Evolutionary conservation across 2,888 invertebrate genomes (phyloP), one percentile per base, ranked within the genome.

Genomic region (Catocala sponsa): DNA sequence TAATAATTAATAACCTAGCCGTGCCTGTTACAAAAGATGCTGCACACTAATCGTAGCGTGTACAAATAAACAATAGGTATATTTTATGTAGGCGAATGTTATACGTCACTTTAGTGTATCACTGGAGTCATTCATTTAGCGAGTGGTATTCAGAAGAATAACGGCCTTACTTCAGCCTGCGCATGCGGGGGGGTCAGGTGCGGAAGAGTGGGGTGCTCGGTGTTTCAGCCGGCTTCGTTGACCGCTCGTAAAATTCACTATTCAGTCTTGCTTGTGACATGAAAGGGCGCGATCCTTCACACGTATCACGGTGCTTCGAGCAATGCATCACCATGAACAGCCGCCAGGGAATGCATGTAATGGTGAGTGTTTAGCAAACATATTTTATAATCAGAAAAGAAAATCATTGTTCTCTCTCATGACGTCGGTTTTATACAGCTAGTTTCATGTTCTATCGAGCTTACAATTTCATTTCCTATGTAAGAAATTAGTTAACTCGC

Each of bases 301-400:
- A 90, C 91, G 89, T 90, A 91, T 86, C 90, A 94, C 95, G 95
- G 95, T 95, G 94, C 95, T 95, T 94, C 95, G 95, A 96, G 96
- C 95, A 95, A 96, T 96, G 96, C 95, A 96, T 96, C 95, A 95
- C 88, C 94, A 96, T 96, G 96, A 95, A 95, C 95, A 95, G 92
- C 94, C 95, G 91, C 94, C 92, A 95, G 92, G 95, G 91, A 94
- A 93, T 89, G 93, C 92, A 92, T 93, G 93, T 87, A 94, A 94
- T 84, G 95, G 95, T 94, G 70, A 90, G 94, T 92, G 53, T 64
- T 65, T 65, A 49, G 50, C 54, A 71, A 59, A 70, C 66, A 64
- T 65, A 38, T 63, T 63, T 56, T 55, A 44, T 68, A 68, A 50
- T 54, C 6, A 9, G 5, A 1, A 25, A 0, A 25, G n/a, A 38